These are phyloP conservation scores for Forbesichthys papilliferus DNA, from an alignment of 2,113 vertebrate genomes.

Conservation along the genomic window DNA sequence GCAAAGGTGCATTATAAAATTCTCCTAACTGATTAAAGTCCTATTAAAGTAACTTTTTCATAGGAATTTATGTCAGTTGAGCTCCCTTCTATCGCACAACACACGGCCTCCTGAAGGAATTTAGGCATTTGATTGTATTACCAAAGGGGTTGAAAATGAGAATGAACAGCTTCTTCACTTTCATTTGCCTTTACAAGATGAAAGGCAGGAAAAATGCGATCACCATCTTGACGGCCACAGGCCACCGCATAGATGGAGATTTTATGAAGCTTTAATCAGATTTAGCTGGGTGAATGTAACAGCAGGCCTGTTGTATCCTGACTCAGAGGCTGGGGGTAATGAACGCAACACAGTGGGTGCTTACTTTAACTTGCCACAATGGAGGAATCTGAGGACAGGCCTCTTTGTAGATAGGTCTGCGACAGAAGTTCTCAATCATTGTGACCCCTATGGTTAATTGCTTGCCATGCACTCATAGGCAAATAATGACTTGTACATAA, in stretches of 20 bases:
- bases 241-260: slow-evolving; percentile 25
- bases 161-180: neutral
- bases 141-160: no score
- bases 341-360: slow-evolving; percentile 3
- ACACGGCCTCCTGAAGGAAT: no score
- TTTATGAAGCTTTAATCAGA: slow-evolving; percentile 26
- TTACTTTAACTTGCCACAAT: slow-evolving; percentile 12
- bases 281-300: slow-evolving; percentile 1
- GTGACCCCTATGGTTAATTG: no score
- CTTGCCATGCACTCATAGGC: no score
- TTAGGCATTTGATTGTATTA: no score
- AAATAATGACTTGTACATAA: no score
- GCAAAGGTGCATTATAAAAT: neutral
- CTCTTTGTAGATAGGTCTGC: no score
- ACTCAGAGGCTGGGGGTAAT: slow-evolving; percentile 16
- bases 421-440: no score
- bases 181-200: slow-evolving; percentile 1
- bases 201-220: slow-evolving; percentile 8
- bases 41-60: no score
- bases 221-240: neutral
- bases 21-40: no score
- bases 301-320: slow-evolving; percentile 15
- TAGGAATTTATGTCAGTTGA: no score
- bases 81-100: no score
- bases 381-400: slow-evolving; percentile 13